Evolutionary conservation across 2,888 invertebrate species (phyloP).

Genomic region (Mythimna ferrago): DNA sequence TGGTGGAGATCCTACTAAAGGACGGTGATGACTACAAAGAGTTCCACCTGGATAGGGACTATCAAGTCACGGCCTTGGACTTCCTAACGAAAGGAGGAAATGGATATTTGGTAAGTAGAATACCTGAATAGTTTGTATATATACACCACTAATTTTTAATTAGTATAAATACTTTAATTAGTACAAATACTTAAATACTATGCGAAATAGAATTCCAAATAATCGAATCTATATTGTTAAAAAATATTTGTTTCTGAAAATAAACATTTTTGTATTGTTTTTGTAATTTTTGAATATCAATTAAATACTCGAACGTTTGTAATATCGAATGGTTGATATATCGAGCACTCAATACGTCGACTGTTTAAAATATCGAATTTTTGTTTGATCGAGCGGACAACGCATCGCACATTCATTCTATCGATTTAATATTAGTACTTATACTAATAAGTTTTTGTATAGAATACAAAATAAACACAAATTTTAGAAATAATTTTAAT

Average conservation of each 20-base stretch:
- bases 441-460: no score
- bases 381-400: background rate
- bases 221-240: no score
- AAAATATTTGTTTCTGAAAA: no score
- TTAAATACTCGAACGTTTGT: background rate
- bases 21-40: conserved; percentile 90
- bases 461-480: no score
- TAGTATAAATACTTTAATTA: no score
- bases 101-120: conserved; percentile 87
- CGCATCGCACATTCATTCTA: background rate
- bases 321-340: background rate
- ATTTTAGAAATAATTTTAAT: no score
- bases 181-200: no score
- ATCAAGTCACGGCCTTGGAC: conserved; percentile 91
- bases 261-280: no score
- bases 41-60: conserved; percentile 89
- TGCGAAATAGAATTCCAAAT: background rate
- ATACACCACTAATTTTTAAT: no score
- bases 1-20: conserved; percentile 87
- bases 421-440: no score
- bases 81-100: conserved; percentile 92
- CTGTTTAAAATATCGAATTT: background rate
- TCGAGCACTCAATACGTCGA: background rate
- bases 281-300: no score
- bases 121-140: no score